A percentile compares a stretch with the other conserved stretches of the same genome.
phyloP scores from a whole-genome alignment of 1,140 invertebrate genomes.

The Drosophila ercepeae region DNA sequence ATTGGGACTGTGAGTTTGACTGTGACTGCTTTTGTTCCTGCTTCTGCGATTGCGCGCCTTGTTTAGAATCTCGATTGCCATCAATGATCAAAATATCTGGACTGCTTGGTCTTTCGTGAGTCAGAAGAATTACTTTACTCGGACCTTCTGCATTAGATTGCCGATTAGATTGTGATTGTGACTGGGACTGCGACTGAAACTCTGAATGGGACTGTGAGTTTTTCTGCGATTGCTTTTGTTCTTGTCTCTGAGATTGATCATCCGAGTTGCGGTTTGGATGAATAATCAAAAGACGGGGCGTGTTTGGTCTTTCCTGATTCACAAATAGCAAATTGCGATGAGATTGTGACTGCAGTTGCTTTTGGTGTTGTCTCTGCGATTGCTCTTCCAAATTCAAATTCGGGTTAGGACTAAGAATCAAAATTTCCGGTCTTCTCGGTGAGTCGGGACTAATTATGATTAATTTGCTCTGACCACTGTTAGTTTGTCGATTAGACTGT shows the following conservation, averaged over 20 bases:
- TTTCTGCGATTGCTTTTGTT: background rate
- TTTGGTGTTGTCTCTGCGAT: too few species aligned
- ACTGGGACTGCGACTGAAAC: background rate
- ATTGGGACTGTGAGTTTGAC: background rate
- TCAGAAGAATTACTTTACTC: background rate
- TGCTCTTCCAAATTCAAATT: too few species aligned
- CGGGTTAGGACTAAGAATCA: too few species aligned
- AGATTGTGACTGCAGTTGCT: background rate
- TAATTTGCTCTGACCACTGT: background rate
- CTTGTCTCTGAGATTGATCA: background rate
- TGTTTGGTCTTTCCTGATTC: background rate
- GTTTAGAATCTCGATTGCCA: too few species aligned
- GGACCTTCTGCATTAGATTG: background rate
- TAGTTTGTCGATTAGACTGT: background rate
- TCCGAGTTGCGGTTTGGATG: too few species aligned
- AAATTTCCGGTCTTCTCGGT: too few species aligned
- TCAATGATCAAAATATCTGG: too few species aligned
- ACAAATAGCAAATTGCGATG: background rate
- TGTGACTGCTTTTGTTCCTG: background rate
- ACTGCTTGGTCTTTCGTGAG: too few species aligned
- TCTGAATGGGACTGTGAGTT: background rate
- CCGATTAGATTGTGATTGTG: background rate
- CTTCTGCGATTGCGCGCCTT: too few species aligned
- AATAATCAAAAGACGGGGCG: too few species aligned
- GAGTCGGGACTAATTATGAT: too few species aligned